A percentile compares a stretch with the other conserved stretches of the same genome.
phyloP scores from a whole-genome alignment of 1,140 invertebrate genomes.

The Campoletis sonorensis region DNA sequence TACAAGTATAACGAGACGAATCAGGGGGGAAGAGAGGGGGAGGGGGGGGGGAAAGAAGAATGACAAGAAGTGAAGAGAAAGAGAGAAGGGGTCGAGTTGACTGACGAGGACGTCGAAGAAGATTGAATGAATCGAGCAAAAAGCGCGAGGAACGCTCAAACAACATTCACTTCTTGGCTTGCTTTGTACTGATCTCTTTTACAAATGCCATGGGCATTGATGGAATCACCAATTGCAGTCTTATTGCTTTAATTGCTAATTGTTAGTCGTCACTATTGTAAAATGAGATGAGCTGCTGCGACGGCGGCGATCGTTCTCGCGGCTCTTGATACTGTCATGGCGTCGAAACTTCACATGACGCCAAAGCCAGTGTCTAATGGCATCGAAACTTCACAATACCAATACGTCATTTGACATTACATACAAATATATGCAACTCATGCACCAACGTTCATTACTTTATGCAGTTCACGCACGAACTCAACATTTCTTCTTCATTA shows the following conservation, averaged over 20 bases:
- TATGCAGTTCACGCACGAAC: neutral
- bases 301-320: conserved; percentile 29
- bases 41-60: neutral
- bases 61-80: neutral
- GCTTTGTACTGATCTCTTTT: conserved; percentile 55
- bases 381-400: conserved; percentile 12
- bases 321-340: conserved; percentile 13
- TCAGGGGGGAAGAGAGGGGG: neutral
- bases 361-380: conserved; percentile 55
- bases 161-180: conserved; percentile 28
- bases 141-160: conserved; percentile 29
- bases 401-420: conserved; percentile 16
- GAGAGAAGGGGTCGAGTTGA: conserved; percentile 12
- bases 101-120: conserved; percentile 36
- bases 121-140: conserved; percentile 55
- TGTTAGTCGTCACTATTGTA: conserved; percentile 61
- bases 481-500: conserved; percentile 37
- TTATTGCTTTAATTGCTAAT: conserved; percentile 75
- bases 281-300: neutral
- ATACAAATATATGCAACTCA: conserved; percentile 28
- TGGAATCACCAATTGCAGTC: conserved; percentile 71
- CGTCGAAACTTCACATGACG: conserved; percentile 58
- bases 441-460: neutral
- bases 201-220: conserved; percentile 67
- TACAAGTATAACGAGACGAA: neutral